Evolutionary conservation across 2,888 invertebrate genomes (phyloP).

Genomic region (Drosophila algonquin): DNA sequence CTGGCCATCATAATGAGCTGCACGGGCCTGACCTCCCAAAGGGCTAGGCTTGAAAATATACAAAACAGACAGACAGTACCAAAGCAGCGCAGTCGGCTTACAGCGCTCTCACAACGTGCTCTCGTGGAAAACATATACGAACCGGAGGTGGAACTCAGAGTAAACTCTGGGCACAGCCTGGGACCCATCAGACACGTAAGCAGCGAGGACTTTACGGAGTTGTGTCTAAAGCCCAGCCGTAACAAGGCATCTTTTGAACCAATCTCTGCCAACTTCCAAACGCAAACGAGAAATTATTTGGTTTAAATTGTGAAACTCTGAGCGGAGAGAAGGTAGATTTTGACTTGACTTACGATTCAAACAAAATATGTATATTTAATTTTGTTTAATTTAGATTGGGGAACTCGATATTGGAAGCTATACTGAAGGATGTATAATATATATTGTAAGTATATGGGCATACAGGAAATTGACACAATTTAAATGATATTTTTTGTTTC

Average conservation of each 20-base stretch:
- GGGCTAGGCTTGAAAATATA: constrained; percentile 47
- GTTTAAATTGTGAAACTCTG: constrained; percentile 56
- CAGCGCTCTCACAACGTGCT: constrained; percentile 71
- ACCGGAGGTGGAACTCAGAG: constrained; percentile 75
- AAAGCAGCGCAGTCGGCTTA: constrained; percentile 19
- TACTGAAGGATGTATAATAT: background rate
- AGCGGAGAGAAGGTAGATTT: background rate
- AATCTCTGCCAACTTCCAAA: constrained; percentile 75
- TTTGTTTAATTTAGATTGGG: background rate
- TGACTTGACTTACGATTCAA: background rate
- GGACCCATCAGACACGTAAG: constrained; percentile 59
- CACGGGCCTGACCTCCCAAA: constrained; percentile 85
- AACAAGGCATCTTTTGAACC: constrained; percentile 82
- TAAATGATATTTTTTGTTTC: too few relatives aligned
- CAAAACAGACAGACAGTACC: constrained; percentile 43
- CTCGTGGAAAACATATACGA: constrained; percentile 82
- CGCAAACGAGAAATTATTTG: constrained; percentile 80
- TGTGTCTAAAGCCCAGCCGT: constrained; percentile 81
- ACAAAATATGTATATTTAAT: background rate
- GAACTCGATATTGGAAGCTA: background rate
- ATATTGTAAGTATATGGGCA: background rate
- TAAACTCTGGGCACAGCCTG: constrained; percentile 31
- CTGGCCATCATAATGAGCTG: constrained; percentile 89
- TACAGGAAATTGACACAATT: too few relatives aligned
- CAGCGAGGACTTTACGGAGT: constrained; percentile 79